Base-by-base conservation (phyloP, 1,140 invertebrate genomes). In the Eulimnadia texana region DNA sequence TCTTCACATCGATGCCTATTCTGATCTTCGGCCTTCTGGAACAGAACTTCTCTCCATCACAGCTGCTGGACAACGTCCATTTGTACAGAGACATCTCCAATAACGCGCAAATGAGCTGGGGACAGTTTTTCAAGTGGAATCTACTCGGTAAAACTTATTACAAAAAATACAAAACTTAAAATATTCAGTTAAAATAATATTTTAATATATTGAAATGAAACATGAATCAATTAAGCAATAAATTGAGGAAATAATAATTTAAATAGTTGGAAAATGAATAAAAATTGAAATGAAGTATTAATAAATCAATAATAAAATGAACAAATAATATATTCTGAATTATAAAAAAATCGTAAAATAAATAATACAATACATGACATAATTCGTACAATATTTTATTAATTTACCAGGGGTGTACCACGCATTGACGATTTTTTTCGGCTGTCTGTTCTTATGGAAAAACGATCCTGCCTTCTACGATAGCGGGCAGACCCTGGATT, bases 1-100 rank as follows among this genome's bases (percentile, higher is more conserved):
- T 86, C 22, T 88, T 86, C 67, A 84, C 85, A 0, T 80, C 83
- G 1, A 62, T 82, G 55, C 86, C 86, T 1, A 80, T 85, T 55
- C 70, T 89, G 9, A 65, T 83, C 1, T 85, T 82, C 59, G 80
- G 84, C 2, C 72, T 89, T 20, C 78, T 84, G 1, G 86, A 89
- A 65, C 85, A 89, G 66, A 77, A 82, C 54, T 79, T 80, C 67
- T 71, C 76, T 0, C 74, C 80, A 2, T 66, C 77, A 20, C 70
- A 73, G 23, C 74, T 93, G 0, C 69, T 88, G 55, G 72, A 73
- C 68, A 76, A 82, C 47, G 85, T 86, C 2, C 70, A 76, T 9
- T 69, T 90, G 1, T 93, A 93, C 71, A 78, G 77, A 66, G 71
- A 76, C 13, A 79, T 85, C 60, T 75, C 70, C n/a, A 77, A 75